These are phyloP conservation scores for Lepas anatifera DNA, from an alignment of 2,888 invertebrate species.

Conservation along the genomic window DNA sequence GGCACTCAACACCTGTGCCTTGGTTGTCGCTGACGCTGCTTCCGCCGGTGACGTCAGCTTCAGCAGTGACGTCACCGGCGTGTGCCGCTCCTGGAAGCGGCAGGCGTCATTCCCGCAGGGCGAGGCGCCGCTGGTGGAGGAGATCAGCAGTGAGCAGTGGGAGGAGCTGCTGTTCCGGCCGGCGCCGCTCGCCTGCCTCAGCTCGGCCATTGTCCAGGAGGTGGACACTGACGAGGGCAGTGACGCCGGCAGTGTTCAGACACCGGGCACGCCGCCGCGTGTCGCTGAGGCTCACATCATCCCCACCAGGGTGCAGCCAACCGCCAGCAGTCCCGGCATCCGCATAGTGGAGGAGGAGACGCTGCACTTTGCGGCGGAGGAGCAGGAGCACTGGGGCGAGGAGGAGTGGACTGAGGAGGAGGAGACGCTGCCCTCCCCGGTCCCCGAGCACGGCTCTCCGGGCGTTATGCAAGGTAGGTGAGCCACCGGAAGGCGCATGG, in stretches of 20 bases:
- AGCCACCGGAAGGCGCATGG: neutral
- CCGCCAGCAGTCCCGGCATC: neutral
- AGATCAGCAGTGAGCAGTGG: constrained; percentile 1
- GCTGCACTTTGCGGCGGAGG: neutral
- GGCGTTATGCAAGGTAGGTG: neutral
- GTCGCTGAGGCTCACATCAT: no score
- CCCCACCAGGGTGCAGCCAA: no score
- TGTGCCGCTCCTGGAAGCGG: neutral
- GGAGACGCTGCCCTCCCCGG: neutral
- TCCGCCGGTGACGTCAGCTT: neutral
- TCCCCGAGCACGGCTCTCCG: no score
- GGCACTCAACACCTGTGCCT: no score
- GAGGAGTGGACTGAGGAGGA: neutral
- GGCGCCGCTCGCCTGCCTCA: neutral
- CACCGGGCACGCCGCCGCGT: neutral
- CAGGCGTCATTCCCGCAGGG: neutral
- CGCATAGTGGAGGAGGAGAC: neutral
- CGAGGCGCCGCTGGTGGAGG: neutral
- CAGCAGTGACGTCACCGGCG: neutral
- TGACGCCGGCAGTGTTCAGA: neutral
- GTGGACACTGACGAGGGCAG: neutral
- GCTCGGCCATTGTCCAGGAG: neutral
- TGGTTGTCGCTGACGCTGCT: neutral
- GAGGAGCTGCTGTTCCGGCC: neutral
- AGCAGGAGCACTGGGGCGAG: neutral